Evolutionary conservation across 2,888 invertebrate species (phyloP), one percentile per base, ranked within the genome.

Genomic region (Sinotaia quadrata): DNA sequence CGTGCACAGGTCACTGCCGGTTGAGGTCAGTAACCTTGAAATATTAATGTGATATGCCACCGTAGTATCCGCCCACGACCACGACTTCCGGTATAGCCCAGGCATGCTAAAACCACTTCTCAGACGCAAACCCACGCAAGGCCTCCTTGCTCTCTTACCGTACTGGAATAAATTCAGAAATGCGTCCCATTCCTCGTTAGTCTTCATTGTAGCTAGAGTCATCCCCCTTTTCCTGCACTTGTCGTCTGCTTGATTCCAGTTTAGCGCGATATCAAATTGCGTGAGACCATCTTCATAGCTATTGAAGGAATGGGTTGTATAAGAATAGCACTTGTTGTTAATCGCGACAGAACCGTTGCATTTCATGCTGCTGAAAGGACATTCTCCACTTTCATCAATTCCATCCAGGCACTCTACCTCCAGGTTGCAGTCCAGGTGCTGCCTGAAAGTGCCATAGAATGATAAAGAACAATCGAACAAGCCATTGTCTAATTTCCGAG

Each of bases 391-490:
- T 27, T 63, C 63, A 33, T 63, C 63, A 21, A 54, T 54, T 8
- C 41, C 54, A 12, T 33, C 41, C 18, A 18, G 29, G 31, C 63
- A 63, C 31, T 63, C 36, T 1, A 12, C 41, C 18, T 51, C 54
- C 54, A 63, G n/a, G 34, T 63, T 54, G 15, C 63, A 63, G 7
- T 63, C 36, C 2, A 63, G 36, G 63, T 63, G 63, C 7, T 37
- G 37, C 29, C 33, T 51, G 27, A 63, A 63, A 3, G 29, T 63
- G 41, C n/a, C 12, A 24, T 63, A 63, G 34, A 27, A 27, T 0
- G 63, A 12, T 41, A 54, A n/a, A 10, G 63, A 63, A 36, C 63
- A 63, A 29, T 63, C 47, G 21, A n/a, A 47, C 47, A 47, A 24
- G 7, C 47, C 47, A 24, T 24, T 3, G 47, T 18, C 18, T 7